A percentile compares a stretch with the other conserved stretches of the same genome.
Conservation (phyloP, 2,888 invertebrate genomes). For the Piscicola geometra region DNA sequence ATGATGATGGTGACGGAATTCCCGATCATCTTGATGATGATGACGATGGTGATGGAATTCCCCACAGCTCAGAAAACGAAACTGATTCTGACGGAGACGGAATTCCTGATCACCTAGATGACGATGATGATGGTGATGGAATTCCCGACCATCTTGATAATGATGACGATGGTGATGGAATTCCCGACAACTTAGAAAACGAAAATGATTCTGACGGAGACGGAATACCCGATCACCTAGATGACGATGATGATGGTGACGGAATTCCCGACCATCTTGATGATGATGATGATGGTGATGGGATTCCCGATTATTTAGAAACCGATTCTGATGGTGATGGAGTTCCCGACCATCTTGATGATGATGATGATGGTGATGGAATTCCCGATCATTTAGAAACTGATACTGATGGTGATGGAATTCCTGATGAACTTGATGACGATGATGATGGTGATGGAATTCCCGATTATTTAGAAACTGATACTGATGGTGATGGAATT, state of each 20-base stretch:
- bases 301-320: slow-evolving; percentile 48
- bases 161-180: slow-evolving; percentile 42
- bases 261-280: slow-evolving; percentile 44
- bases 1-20: slow-evolving; percentile 45
- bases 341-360: slow-evolving; percentile 41
- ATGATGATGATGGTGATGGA: slow-evolving; percentile 49
- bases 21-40: slow-evolving; percentile 47
- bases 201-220: slow-evolving; percentile 46
- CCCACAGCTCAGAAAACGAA: slow-evolving; percentile 45
- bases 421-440: slow-evolving; percentile 45
- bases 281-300: slow-evolving; percentile 45
- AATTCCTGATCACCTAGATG: slow-evolving; percentile 38
- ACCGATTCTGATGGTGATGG: slow-evolving; percentile 43
- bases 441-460: slow-evolving; percentile 50
- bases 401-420: slow-evolving; percentile 46
- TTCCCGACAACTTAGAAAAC: slow-evolving; percentile 44
- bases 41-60: slow-evolving; percentile 51
- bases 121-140: slow-evolving; percentile 45
- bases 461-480: slow-evolving; percentile 48
- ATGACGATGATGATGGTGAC: slow-evolving; percentile 42
- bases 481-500: slow-evolving; percentile 50
- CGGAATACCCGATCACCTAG: slow-evolving; percentile 45
- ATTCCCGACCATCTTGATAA: slow-evolving; percentile 38
- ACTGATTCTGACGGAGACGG: slow-evolving; percentile 46
- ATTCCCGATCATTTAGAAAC: slow-evolving; percentile 49